These are phyloP conservation scores for Nasonia longicornis DNA, from an alignment of 1,140 invertebrate species.

Conservation along the genomic window DNA sequence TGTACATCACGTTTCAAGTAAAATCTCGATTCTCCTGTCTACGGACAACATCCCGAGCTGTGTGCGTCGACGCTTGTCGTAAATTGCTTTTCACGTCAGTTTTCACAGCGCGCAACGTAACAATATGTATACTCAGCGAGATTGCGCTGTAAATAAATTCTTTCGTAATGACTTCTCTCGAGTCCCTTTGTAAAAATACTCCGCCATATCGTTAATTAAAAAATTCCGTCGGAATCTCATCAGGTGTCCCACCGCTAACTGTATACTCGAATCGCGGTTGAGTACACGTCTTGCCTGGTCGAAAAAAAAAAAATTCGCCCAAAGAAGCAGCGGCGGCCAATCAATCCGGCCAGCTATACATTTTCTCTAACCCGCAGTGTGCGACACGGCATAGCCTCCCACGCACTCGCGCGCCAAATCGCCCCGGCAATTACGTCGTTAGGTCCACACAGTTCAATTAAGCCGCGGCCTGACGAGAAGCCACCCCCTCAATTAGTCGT, in stretches of 20 bases:
- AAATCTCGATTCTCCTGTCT: not conserved
- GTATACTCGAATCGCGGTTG: no score
- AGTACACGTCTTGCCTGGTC: no score
- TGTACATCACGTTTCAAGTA: no score
- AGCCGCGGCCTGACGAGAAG: conserved; percentile 46
- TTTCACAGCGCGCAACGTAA: not conserved
- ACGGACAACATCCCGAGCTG: not conserved
- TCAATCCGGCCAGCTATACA: not conserved
- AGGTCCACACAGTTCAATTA: conserved; percentile 60
- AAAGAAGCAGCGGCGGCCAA: not conserved
- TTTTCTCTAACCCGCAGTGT: conserved; percentile 33
- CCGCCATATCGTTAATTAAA: not conserved
- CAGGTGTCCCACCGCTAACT: no score
- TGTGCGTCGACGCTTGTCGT: no score
- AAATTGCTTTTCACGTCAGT: not conserved
- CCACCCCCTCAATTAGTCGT: conserved; percentile 57
- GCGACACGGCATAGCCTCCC: not conserved
- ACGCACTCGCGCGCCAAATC: conserved; percentile 50
- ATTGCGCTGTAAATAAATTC: not conserved
- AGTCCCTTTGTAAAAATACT: not conserved
- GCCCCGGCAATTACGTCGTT: conserved; percentile 56
- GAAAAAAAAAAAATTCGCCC: conserved; percentile 25
- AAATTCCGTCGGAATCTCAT: conserved; percentile 2
- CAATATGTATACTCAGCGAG: not conserved
- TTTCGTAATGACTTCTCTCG: not conserved